Evolutionary conservation across 2,888 invertebrate genomes (phyloP).

Genomic region (Serrognathus titanus): DNA sequence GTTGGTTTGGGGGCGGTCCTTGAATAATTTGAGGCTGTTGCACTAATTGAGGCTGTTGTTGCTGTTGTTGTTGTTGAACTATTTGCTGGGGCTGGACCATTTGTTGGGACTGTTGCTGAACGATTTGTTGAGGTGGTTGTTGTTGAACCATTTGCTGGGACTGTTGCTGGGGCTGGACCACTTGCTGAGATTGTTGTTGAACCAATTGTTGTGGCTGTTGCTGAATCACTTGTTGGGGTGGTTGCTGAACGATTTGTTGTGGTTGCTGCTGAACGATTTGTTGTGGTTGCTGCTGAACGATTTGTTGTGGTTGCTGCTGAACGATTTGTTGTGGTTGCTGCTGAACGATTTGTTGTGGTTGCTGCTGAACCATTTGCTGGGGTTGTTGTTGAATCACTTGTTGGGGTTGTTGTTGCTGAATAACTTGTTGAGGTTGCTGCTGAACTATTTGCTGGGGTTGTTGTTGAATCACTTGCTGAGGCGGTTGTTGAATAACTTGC

Average conservation of each 20-base stretch:
- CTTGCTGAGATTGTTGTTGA: slow-evolving; percentile 53
- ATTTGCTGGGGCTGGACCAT: slow-evolving; percentile 6
- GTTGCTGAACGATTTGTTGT: slow-evolving; percentile 16
- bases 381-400: slow-evolving; percentile 19
- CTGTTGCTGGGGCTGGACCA: slow-evolving; percentile 50
- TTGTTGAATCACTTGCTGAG: slow-evolving; percentile 10
- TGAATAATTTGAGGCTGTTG: slow-evolving; percentile 36
- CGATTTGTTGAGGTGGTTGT: slow-evolving; percentile 22
- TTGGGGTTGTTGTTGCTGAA: slow-evolving; percentile 5
- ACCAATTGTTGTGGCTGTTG: slow-evolving; percentile 50
- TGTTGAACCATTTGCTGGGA: slow-evolving; percentile 32
- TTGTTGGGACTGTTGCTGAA: background rate
- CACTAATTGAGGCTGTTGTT: slow-evolving; percentile 32
- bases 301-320: slow-evolving; percentile 4
- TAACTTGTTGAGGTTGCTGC: slow-evolving; percentile 41
- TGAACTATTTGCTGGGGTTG: slow-evolving; percentile 22
- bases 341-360: slow-evolving; percentile 18
- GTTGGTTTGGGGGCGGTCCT: slow-evolving; percentile 24
- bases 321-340: slow-evolving; percentile 24
- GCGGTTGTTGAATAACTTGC: slow-evolving; percentile 17
- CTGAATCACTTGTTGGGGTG: background rate
- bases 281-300: slow-evolving; percentile 1
- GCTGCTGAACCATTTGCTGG: slow-evolving; percentile 19
- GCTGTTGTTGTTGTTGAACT: slow-evolving; percentile 28
- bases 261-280: slow-evolving; percentile 18